A percentile compares a stretch with the other conserved stretches of the same genome.
Conservation (phyloP, 2,888 invertebrate genomes). For the Azorinus chamasolen region DNA sequence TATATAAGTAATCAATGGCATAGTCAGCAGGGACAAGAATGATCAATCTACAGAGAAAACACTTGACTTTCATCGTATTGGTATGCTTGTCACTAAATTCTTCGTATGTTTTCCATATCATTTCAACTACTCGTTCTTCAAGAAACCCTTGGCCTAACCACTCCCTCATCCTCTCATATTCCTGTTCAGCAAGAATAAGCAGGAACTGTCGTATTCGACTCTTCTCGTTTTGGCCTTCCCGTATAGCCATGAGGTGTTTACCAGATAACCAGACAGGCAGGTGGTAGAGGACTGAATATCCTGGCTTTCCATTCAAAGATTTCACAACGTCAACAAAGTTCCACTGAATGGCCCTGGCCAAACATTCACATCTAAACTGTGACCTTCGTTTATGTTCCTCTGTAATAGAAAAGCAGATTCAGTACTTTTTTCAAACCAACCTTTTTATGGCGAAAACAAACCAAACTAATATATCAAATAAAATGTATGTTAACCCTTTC, state of each 20-base stretch:
- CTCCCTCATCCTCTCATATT: constrained; percentile 28
- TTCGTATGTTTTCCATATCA: constrained; percentile 31
- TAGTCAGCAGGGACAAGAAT: constrained; percentile 4
- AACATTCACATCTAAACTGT: constrained; percentile 36
- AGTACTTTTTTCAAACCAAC: too few species aligned
- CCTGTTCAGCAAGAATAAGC: constrained; percentile 20
- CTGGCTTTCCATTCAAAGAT: neutral
- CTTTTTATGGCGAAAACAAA: too few species aligned
- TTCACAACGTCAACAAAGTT: constrained; percentile 40
- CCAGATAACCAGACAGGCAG: constrained; percentile 23
- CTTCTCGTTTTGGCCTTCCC: constrained; percentile 1
- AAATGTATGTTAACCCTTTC: too few species aligned
- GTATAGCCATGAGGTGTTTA: constrained; percentile 10
- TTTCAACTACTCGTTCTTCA: constrained; percentile 10
- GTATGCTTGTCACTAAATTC: constrained; percentile 45
- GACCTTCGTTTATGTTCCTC: constrained; percentile 27
- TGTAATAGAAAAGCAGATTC: constrained; percentile 26
- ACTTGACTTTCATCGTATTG: constrained; percentile 38
- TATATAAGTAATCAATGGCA: constrained; percentile 34
- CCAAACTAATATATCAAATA: too few species aligned
- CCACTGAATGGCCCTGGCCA: constrained; percentile 56
- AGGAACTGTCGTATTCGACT: constrained; percentile 30
- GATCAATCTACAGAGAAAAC: constrained; percentile 32
- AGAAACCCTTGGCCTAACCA: constrained; percentile 32
- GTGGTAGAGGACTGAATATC: neutral